A percentile compares a stretch with the other conserved stretches of the same genome.
These are phyloP conservation scores for Bombus breviceps DNA, from an alignment of 1,140 invertebrate species.

Conservation along the genomic window DNA sequence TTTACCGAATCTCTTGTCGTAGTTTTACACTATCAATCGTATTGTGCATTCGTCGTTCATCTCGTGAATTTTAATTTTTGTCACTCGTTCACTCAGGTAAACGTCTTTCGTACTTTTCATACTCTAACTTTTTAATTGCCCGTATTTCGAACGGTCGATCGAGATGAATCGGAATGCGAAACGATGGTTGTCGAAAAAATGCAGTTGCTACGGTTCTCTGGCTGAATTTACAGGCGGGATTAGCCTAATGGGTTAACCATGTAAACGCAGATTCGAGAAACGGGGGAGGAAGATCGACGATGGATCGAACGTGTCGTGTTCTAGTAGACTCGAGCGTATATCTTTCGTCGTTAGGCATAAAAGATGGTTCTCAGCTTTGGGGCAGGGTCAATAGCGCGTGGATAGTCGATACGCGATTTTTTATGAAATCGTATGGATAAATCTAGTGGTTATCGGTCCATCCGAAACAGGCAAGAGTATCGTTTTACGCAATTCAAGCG, in stretches of 20 bases:
- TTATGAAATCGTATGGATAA: constrained; percentile 13
- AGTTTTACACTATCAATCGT: too few species aligned
- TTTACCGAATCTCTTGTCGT: too few species aligned
- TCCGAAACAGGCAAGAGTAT: too few species aligned
- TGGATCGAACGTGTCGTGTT: constrained; percentile 52
- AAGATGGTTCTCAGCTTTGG: constrained; percentile 37
- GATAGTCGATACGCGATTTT: background rate
- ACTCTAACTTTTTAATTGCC: background rate
- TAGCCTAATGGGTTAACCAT: constrained; percentile 63
- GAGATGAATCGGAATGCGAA: background rate
- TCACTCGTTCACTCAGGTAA: too few species aligned
- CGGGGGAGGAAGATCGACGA: constrained; percentile 55
- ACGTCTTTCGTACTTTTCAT: background rate
- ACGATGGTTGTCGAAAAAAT: constrained; percentile 19
- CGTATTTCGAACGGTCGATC: background rate
- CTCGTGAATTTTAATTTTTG: background rate
- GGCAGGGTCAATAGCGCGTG: background rate
- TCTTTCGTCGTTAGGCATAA: constrained; percentile 31
- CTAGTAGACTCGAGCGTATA: constrained; percentile 29
- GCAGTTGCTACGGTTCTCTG: constrained; percentile 12
- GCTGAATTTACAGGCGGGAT: constrained; percentile 56
- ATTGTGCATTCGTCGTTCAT: too few species aligned
- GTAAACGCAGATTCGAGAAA: constrained; percentile 49
- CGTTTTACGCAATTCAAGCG: too few species aligned
- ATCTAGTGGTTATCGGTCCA: background rate